Base-by-base conservation (phyloP, 1,140 invertebrate species). In the Pantala flavescens region DNA sequence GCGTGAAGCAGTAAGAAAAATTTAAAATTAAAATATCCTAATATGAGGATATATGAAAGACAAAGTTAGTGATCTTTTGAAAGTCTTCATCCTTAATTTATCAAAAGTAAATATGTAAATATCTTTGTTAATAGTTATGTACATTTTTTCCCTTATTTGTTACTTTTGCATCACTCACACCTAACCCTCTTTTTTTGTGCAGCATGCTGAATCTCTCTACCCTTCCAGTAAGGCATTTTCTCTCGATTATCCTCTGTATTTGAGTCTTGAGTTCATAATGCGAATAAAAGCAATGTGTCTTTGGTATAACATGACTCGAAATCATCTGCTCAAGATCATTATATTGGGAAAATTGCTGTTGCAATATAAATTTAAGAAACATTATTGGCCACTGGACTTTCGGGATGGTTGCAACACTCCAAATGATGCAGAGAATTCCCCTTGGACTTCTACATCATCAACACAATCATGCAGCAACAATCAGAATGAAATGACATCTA, bases 301-400 rank as follows among this genome's bases (percentile, higher is more conserved):
- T 5, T 97, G 94, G 94, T 93, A 92, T 79, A 97, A 96, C 81
- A 91, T 94, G 82, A 94, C 91, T 0, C 88, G 88, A 80, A 91
- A 94, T 79, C 89, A 94, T 81, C 88, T 91, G 76, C 84, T 95
- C 24, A 94, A 93, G 80, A 82, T 96, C 70, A 84, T 90, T 77
- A 90, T 93, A 76, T 80, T 96, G 74, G 91, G 91, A 0, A 90
- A 90, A 82, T 87, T 94, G 49, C 80, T 95, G 12, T 19, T 72
- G 5, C 71, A 72, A 10, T 72, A 19, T 72, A 72, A 72, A 72
- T 72, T 24, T 23, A 24, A 72, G 49, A 63, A 63, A 14, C 49
- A 63, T 19, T 19, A 3, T 21, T 63, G 49, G 49, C 49, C 49
- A 16, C 12, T 63, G 14, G 72, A 75, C 19, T 74, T 72, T 2